Evolutionary conservation across 2,797 vertebrate genomes (phyloP).

Genomic region (Danio choprae): DNA sequence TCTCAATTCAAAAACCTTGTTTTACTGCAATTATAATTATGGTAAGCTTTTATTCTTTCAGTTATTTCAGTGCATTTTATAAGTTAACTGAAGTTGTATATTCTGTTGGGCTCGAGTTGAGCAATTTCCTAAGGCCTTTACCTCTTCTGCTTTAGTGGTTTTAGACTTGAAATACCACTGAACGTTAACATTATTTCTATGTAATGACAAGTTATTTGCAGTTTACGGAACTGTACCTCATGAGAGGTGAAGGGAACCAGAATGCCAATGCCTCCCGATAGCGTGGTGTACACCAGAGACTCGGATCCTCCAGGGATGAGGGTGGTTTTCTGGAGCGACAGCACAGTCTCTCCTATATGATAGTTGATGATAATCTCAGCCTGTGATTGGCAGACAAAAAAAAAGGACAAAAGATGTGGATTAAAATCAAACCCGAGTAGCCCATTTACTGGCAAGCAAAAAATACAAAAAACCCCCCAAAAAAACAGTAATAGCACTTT

Average conservation of each 20-base stretch:
- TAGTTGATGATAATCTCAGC: constrained; percentile 97
- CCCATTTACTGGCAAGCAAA: neutral
- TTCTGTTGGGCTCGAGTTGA: neutral
- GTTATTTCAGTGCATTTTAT: neutral
- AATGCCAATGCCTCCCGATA: constrained; percentile 96
- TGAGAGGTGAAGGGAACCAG: constrained; percentile 98
- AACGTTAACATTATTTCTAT: neutral
- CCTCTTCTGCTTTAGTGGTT: constrained; percentile 14
- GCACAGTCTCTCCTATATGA: constrained; percentile 93
- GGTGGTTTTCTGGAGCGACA: constrained; percentile 97
- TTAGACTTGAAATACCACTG: neutral
- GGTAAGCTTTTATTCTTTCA: neutral
- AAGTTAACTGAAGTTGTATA: neutral
- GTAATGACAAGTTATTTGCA: neutral
- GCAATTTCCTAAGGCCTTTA: neutral
- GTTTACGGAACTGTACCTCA: constrained; percentile 79
- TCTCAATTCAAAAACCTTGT: neutral
- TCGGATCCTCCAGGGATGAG: constrained; percentile 97
- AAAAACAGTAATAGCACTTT: neutral
- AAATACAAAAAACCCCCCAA: too few relatives aligned
- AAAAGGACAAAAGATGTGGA: neutral
- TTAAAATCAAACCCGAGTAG: neutral
- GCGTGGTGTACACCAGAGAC: constrained; percentile 95
- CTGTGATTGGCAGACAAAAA: constrained; percentile 70
- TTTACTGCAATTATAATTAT: neutral